These are phyloP conservation scores for Podarcis siculus DNA, from an alignment of 2,797 vertebrate genomes.

Conservation along the genomic window DNA sequence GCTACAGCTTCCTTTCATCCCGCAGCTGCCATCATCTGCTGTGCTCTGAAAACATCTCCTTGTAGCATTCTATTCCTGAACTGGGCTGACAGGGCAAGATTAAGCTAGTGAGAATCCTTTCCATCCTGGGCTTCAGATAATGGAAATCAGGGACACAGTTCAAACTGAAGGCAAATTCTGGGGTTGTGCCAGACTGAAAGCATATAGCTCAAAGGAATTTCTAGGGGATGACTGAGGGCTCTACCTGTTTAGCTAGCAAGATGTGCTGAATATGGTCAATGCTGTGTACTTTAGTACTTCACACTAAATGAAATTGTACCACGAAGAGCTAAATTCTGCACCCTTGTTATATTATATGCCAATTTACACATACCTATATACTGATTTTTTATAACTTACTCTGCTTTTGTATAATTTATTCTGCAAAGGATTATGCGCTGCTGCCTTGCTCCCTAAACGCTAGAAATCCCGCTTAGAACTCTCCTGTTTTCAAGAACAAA, in stretches of 20 bases:
- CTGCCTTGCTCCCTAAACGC: background rate
- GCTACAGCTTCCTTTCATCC: constrained; percentile 5
- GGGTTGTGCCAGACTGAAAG: background rate
- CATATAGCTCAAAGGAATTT: constrained; percentile 22
- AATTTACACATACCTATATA: background rate
- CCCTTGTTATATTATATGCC: background rate
- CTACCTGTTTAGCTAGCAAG: background rate
- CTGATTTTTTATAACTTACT: background rate
- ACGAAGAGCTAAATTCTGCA: background rate
- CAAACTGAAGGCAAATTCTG: constrained; percentile 5
- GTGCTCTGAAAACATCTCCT: constrained; percentile 27
- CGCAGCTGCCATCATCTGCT: constrained; percentile 12
- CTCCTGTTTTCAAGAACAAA: background rate
- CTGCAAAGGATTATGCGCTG: background rate
- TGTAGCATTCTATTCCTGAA: constrained; percentile 54
- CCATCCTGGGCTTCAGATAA: constrained; percentile 36
- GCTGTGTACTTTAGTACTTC: background rate
- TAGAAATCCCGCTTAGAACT: background rate
- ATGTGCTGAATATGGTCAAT: background rate
- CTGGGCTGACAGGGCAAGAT: constrained; percentile 50
- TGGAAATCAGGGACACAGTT: constrained; percentile 50
- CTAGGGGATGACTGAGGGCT: background rate
- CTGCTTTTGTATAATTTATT: background rate
- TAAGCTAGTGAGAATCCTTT: constrained; percentile 38
- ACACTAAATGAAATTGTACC: background rate